Base-by-base conservation (phyloP, 2,113 vertebrate species). In the Vulpes lagopus region DNA sequence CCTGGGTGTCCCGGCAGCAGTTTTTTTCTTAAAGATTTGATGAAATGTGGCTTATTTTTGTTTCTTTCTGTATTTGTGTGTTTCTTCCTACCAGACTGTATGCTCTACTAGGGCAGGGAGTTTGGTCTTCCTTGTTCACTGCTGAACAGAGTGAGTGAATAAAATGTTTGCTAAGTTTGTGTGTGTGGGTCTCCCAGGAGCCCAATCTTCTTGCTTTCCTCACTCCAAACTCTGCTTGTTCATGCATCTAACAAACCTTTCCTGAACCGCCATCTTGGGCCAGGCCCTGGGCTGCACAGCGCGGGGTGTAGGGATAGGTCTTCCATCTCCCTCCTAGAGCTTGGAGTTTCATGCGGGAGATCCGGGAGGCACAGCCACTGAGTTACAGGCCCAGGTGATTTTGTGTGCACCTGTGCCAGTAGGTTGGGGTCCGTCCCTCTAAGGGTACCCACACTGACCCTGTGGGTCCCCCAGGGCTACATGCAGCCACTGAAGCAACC, bases 401-500 rank as follows among this genome's bases (percentile, higher is more conserved):
- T 8, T 1, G 16, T 60, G 17, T 53, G n/a, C 14, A 22, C 16
- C 10, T 69, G 1, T 12, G 57, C 25, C 9, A 7, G 49, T 12
- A 69, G 38, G 53, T 25, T 38, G 25, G 57, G 81, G 53, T 60
- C n/a, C 7, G 0, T 32, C 11, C 32, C 53, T 53, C 82, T 80
- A 62, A 53, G 14, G 65, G 57, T 11, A 25, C 17, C 4, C 11
- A 3, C 27, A 38, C 57, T 89, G 53, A 97, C 74, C 59, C 82
- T 2, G 0, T 67, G 94, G 35, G 25, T 78, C 71, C 74, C 2
- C 0, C 98, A 99, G 99, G 99, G 99, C 79, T 99, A 99, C 98
- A 99, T 99, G 99, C 99, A 99, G 98, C 99, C 99, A 0, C 98
- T 99, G 98, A 99, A 99, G 98, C 99, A 99, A 96, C 99, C 99